phyloP scores from a whole-genome alignment of 2,888 invertebrate species.

The Coecobrya sp. region DNA sequence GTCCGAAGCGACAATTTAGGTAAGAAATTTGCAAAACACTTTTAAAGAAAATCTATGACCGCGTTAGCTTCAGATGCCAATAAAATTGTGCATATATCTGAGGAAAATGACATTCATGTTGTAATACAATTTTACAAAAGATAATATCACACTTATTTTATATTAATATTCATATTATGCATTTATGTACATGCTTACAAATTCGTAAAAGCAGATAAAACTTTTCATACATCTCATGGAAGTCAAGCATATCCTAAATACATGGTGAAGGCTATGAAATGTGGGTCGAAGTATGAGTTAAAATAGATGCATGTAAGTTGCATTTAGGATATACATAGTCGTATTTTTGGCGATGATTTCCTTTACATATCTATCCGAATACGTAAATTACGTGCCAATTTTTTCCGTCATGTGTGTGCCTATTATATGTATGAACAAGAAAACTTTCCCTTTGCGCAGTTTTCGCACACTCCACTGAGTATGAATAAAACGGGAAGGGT shows the following conservation, averaged over 20 bases:
- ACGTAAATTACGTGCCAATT: conserved; percentile 75
- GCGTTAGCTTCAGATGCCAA: conserved; percentile 40
- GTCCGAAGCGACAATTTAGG: conserved; percentile 78
- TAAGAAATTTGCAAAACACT: conserved; percentile 38
- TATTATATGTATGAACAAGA: neutral
- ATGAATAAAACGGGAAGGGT: conserved; percentile 63
- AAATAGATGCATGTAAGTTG: neutral
- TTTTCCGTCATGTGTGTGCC: conserved; percentile 1
- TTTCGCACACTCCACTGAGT: conserved; percentile 56
- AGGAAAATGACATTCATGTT: conserved; percentile 26
- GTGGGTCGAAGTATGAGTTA: conserved; percentile 8
- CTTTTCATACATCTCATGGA: conserved; percentile 12
- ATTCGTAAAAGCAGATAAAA: conserved; percentile 30
- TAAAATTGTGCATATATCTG: conserved; percentile 33
- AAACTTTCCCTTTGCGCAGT: neutral
- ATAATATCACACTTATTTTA: neutral
- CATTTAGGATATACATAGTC: conserved; percentile 30
- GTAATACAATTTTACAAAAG: conserved; percentile 29
- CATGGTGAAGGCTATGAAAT: neutral
- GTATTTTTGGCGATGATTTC: conserved; percentile 57
- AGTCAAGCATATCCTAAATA: neutral
- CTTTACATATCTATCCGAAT: neutral
- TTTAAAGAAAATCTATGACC: neutral
- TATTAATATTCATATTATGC: neutral
- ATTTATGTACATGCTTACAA: conserved; percentile 14